Evolutionary conservation across 2,888 invertebrate genomes (phyloP).

Genomic region (Teinopalpus imperialis): DNA sequence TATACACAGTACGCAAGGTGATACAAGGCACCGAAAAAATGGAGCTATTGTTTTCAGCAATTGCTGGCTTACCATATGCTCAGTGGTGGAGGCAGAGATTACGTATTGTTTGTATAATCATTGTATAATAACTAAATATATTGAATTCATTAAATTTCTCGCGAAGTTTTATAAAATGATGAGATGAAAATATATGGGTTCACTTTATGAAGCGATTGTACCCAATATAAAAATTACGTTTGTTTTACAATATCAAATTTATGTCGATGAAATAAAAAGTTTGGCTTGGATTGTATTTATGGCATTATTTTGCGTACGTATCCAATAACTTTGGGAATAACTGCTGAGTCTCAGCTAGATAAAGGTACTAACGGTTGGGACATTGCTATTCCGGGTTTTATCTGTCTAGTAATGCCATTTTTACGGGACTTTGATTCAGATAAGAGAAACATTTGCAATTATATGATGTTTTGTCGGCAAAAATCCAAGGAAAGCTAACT

Average conservation of each 20-base stretch:
- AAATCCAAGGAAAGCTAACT: conserved; percentile 26
- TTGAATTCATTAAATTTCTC: too few relatives aligned
- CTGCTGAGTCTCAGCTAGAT: conserved; percentile 37
- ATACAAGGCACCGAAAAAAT: too few relatives aligned
- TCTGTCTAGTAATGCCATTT: conserved; percentile 35
- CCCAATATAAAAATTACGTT: conserved; percentile 5
- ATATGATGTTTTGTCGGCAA: conserved; percentile 30
- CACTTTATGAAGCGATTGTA: too few relatives aligned
- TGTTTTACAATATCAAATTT: conserved; percentile 5
- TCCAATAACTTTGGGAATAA: conserved; percentile 39
- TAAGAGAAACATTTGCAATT: conserved; percentile 36
- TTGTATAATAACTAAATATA: too few relatives aligned
- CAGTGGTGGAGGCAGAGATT: too few relatives aligned
- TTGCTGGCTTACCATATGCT: too few relatives aligned
- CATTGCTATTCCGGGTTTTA: conserved; percentile 38
- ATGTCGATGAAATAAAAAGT: conserved; percentile 30
- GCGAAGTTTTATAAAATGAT: too few relatives aligned
- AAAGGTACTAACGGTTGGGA: conserved; percentile 36
- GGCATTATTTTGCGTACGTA: conserved; percentile 39
- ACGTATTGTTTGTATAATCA: too few relatives aligned
- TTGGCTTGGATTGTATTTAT: conserved; percentile 36
- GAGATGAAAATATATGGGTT: too few relatives aligned
- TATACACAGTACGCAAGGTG: too few relatives aligned
- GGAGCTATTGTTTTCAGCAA: too few relatives aligned
- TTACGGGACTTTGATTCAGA: conserved; percentile 39